These are phyloP conservation scores for Cylloceria caligata DNA, from an alignment of 2,888 invertebrate species.

Conservation along the genomic window DNA sequence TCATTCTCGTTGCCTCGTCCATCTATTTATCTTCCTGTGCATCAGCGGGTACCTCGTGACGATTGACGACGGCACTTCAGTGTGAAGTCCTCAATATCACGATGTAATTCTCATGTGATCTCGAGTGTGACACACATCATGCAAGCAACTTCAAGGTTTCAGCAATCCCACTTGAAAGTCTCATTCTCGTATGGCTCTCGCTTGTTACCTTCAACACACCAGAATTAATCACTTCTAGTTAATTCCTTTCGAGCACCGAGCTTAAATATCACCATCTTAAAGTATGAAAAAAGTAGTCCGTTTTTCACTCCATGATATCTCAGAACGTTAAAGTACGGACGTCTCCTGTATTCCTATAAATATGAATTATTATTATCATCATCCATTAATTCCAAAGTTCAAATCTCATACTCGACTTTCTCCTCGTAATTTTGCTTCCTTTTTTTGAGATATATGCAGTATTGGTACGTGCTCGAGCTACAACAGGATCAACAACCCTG, in stretches of 20 bases:
- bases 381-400: slow-evolving; percentile 43
- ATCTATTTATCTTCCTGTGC: slow-evolving; percentile 28
- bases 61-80: slow-evolving; percentile 54
- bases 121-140: slow-evolving; percentile 12
- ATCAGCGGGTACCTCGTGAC: slow-evolving; percentile 40
- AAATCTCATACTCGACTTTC: slow-evolving; percentile 50
- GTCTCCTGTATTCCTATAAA: slow-evolving; percentile 14
- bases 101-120: slow-evolving; percentile 47
- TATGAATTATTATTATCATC: slow-evolving; percentile 42
- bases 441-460: slow-evolving; percentile 23
- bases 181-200: slow-evolving; percentile 10
- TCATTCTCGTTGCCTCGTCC: slow-evolving; percentile 7
- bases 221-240: slow-evolving; percentile 35
- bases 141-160: slow-evolving; percentile 15
- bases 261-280: background rate
- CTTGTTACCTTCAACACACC: slow-evolving; percentile 12
- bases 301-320: background rate
- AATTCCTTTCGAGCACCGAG: slow-evolving; percentile 24
- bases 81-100: slow-evolving; percentile 29
- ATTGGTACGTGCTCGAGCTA: slow-evolving; percentile 52
- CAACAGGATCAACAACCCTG: slow-evolving; percentile 68
- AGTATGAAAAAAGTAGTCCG: background rate
- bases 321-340: background rate
- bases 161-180: slow-evolving; percentile 10
- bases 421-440: slow-evolving; percentile 8